Evolutionary conservation across 2,797 vertebrate genomes (phyloP).

Genomic region (Petrocephalus sullivani): DNA sequence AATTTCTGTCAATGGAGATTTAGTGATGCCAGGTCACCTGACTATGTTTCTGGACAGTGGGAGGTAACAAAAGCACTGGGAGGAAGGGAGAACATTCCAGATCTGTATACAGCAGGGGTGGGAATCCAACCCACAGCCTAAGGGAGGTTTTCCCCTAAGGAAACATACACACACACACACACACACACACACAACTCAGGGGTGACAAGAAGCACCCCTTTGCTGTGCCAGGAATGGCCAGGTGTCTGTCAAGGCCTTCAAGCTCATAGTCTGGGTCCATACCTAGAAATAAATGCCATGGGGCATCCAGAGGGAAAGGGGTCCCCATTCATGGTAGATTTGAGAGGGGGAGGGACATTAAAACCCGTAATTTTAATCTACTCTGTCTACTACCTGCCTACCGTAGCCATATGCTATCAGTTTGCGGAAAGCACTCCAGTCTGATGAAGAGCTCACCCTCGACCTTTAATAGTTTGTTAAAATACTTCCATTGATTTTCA

Average conservation of each 20-base stretch:
- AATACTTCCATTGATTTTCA: not conserved
- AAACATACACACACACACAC: not conserved
- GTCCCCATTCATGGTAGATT: not conserved
- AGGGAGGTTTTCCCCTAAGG: not conserved
- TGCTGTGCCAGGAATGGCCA: not conserved
- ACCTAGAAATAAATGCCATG: not conserved
- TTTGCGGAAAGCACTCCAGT: not conserved
- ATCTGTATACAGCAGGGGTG: not conserved
- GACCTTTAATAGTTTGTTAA: not conserved
- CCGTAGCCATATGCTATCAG: not conserved
- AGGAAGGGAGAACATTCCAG: not conserved
- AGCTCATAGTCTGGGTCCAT: not conserved
- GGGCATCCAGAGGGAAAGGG: not conserved
- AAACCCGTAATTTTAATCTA: not conserved
- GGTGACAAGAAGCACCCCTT: not conserved
- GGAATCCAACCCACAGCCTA: not conserved
- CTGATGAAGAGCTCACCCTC: not conserved
- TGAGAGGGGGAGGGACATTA: not conserved
- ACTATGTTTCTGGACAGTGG: not conserved
- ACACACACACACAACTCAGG: not conserved
- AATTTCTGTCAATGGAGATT: not conserved
- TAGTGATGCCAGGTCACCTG: not conserved
- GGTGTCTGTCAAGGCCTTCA: not conserved
- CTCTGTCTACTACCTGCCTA: not conserved
- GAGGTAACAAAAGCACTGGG: not conserved